These are phyloP conservation scores for Suricata suricatta DNA, from an alignment of 2,113 vertebrate genomes.

Conservation along the genomic window DNA sequence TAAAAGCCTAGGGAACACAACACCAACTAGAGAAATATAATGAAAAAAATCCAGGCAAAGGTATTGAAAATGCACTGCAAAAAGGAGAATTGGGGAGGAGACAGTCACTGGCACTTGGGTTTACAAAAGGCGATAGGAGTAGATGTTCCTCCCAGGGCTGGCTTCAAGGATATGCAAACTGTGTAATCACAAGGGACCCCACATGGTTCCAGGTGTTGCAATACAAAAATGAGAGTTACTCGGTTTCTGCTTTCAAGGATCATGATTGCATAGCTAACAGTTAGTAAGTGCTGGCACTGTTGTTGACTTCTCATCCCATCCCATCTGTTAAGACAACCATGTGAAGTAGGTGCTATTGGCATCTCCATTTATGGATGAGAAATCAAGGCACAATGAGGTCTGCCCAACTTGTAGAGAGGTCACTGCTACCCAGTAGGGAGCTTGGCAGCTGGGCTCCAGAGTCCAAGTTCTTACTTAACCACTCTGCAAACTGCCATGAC, in stretches of 20 bases:
- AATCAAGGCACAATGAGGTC: not conserved
- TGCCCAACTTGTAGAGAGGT: not conserved
- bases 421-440: not conserved
- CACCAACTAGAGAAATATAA: not conserved
- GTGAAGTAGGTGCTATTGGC: accelerated
- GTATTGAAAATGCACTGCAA: not conserved
- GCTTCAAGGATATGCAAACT: not conserved
- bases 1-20: not conserved
- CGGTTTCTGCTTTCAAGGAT: not conserved
- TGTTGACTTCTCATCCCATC: not conserved
- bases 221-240: not conserved
- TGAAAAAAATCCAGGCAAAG: not conserved
- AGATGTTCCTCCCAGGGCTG: not conserved
- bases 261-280: not conserved
- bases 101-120: not conserved
- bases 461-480: not conserved
- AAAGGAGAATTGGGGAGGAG: not conserved
- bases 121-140: not conserved
- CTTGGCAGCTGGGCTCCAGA: not conserved
- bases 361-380: not conserved
- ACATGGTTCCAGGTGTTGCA: not conserved
- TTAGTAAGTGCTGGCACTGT: not conserved
- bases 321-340: not conserved
- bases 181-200: not conserved
- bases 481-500: not conserved